Conservation (phyloP, 2,797 vertebrate genomes). For the Morus bassanus region DNA sequence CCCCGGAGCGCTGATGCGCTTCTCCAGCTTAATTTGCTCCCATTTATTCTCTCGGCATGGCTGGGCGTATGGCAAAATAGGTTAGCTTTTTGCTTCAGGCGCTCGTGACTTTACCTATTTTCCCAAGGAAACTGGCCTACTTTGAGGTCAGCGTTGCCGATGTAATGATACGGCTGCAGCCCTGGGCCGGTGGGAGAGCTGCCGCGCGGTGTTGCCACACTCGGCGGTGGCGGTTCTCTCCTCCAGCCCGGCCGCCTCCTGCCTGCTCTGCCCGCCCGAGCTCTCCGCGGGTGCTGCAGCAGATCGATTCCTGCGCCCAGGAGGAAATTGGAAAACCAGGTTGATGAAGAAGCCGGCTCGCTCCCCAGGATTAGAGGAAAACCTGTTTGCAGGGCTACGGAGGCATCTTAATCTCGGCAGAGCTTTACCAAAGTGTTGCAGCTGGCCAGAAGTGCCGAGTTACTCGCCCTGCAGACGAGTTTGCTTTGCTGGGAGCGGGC, state of each 20-base stretch:
- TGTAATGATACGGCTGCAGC: not conserved
- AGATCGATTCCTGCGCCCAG: not conserved
- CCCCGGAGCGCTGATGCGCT: rapidly evolving
- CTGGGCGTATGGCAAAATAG: constrained; percentile 53
- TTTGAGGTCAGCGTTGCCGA: constrained; percentile 55
- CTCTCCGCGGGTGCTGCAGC: not conserved
- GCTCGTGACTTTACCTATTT: constrained; percentile 22
- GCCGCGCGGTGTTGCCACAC: not conserved
- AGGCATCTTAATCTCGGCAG: not conserved
- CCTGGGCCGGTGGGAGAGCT: not conserved
- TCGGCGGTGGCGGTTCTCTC: not conserved
- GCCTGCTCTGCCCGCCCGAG: not conserved
- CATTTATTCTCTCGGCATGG: not conserved
- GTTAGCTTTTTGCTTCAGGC: constrained; percentile 59
- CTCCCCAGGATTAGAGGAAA: not conserved
- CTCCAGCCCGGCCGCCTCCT: not conserved
- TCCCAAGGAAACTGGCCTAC: constrained; percentile 71
- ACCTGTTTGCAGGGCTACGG: not conserved
- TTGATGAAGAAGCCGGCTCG: not conserved
- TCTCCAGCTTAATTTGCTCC: not conserved
- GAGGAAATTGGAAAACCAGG: not conserved
- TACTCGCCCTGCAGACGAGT: not conserved
- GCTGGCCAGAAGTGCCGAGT: rapidly evolving
- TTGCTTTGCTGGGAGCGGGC: not conserved
- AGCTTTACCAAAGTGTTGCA: rapidly evolving